Conservation (phyloP, 2,888 invertebrate species). For the Synergus umbraculus region DNA sequence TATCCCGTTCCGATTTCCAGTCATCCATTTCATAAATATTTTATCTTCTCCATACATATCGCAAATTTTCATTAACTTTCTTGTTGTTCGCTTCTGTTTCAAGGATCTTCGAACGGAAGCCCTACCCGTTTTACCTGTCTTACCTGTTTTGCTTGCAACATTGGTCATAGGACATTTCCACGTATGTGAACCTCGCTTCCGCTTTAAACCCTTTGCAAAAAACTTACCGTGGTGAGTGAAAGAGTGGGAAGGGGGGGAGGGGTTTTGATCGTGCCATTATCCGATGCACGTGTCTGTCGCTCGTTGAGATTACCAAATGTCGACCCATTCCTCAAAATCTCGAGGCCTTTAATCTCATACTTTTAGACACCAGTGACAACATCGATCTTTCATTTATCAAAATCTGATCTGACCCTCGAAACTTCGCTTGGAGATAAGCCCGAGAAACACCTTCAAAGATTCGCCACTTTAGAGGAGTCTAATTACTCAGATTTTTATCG, state of each 20-base stretch:
- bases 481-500: not conserved
- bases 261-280: not conserved
- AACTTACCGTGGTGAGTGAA: not conserved
- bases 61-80: slow-evolving; percentile 12
- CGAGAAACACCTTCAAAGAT: not conserved
- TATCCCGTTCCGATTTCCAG: not conserved
- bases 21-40: not conserved
- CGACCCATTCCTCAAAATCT: too few relatives aligned
- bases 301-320: not conserved
- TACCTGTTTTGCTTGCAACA: slow-evolving; percentile 22
- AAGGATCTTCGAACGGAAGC: not conserved
- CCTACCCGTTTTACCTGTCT: slow-evolving; percentile 17
- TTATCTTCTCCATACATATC: not conserved
- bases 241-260: not conserved
- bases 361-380: too few relatives aligned
- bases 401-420: not conserved
- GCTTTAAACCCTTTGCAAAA: not conserved
- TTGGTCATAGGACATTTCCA: slow-evolving; percentile 18
- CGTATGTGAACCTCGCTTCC: not conserved
- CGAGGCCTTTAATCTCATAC: too few relatives aligned
- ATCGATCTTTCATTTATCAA: not conserved
- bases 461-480: not conserved
- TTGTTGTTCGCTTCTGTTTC: not conserved
- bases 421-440: not conserved
- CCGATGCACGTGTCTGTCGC: slow-evolving; percentile 15